Percentiles rank a stretch among this genome's conserved stretches.
These are phyloP conservation scores for Magallana angulata DNA, from an alignment of 1,140 invertebrate species.

Conservation along the genomic window DNA sequence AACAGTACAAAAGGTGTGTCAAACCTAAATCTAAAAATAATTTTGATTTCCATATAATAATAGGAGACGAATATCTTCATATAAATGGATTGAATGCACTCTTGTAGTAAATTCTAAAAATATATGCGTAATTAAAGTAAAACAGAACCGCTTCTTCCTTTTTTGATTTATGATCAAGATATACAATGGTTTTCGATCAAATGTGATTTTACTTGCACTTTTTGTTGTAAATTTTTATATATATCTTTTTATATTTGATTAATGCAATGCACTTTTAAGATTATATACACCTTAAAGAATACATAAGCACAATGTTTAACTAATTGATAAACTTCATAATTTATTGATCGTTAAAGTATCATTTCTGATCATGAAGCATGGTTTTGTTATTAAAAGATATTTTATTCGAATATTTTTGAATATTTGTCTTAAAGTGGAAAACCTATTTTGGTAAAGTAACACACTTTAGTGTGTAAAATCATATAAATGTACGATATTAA, in stretches of 20 bases:
- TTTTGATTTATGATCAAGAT: background rate
- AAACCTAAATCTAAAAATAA: background rate
- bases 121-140: slow-evolving; percentile 17
- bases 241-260: background rate
- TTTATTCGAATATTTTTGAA: too few species aligned
- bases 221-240: background rate
- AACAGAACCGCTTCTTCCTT: background rate
- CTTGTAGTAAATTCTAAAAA: background rate
- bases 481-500: background rate
- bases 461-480: background rate
- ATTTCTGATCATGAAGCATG: background rate
- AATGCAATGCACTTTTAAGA: background rate
- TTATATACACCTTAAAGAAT: background rate
- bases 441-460: background rate
- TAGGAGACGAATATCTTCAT: background rate
- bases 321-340: background rate
- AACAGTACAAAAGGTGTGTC: background rate
- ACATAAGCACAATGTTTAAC: background rate
- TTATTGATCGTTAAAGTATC: background rate
- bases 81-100: background rate
- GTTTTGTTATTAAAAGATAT: background rate
- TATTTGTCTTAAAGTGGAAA: background rate
- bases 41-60: background rate
- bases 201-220: background rate
- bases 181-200: background rate